phyloP scores from a whole-genome alignment of 92 coral and sea anemone genomes.

The Porites evermanni region DNA sequence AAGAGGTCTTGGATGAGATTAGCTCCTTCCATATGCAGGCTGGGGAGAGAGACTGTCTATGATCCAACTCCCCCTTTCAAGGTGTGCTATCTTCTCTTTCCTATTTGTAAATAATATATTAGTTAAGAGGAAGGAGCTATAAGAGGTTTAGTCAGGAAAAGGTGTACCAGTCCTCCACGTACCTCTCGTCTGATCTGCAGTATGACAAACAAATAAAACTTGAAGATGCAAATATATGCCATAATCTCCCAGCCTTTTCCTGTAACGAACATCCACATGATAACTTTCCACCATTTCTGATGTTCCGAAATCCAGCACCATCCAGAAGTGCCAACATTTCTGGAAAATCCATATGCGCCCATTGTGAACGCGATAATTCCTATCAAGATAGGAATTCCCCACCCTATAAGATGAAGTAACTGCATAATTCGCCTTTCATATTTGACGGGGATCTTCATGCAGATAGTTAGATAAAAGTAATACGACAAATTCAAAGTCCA shows the following conservation, averaged over 20 bases:
- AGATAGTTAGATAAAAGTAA: slow-evolving; percentile 69
- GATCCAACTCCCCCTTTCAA: no score
- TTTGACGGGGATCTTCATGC: slow-evolving; percentile 56
- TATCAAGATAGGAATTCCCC: slow-evolving; percentile 77
- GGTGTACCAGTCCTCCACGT: background rate
- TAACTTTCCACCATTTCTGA: background rate
- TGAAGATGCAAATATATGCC: slow-evolving; percentile 76
- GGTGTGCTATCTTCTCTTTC: no score
- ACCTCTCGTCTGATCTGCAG: slow-evolving; percentile 67
- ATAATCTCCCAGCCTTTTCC: slow-evolving; percentile 97
- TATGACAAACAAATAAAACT: slow-evolving; percentile 75
- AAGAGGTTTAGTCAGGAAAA: no score
- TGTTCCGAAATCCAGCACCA: slow-evolving; percentile 90
- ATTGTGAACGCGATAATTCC: slow-evolving; percentile 56
- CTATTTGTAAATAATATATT: no score
- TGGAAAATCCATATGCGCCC: slow-evolving; percentile 54
- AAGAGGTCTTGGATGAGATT: no score
- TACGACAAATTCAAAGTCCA: slow-evolving; percentile 86
- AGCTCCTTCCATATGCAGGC: no score
- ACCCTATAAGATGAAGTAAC: slow-evolving; percentile 74
- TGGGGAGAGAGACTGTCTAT: no score
- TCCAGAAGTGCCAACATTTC: slow-evolving; percentile 66
- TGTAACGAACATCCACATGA: slow-evolving; percentile 85
- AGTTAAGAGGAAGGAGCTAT: no score
- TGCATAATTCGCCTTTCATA: slow-evolving; percentile 63